Conservation (phyloP, 2,113 vertebrate species). For the Sporophila hypoxantha region DNA sequence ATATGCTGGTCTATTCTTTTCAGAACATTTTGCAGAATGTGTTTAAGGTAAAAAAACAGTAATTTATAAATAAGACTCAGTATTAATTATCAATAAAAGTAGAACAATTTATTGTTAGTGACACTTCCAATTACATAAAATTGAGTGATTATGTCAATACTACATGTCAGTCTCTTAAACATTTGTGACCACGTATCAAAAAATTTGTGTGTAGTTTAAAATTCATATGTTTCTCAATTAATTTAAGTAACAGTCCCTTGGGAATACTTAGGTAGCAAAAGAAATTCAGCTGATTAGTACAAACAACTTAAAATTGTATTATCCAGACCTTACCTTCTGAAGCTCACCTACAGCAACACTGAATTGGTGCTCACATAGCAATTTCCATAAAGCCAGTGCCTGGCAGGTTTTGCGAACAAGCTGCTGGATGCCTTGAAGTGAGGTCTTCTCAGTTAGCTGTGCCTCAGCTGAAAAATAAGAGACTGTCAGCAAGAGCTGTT, state of each 20-base stretch:
- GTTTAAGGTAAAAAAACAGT: neutral
- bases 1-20: neutral
- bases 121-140: neutral
- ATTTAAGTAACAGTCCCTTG: neutral
- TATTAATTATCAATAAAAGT: neutral
- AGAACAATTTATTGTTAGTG: neutral
- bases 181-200: neutral
- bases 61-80: neutral
- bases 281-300: neutral
- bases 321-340: conserved; percentile 79
- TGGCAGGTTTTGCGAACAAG: conserved; percentile 92
- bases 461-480: conserved; percentile 79
- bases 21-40: neutral
- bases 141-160: neutral
- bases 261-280: neutral
- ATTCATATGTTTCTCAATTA: neutral
- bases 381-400: conserved; percentile 90
- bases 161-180: neutral
- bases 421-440: conserved; percentile 90
- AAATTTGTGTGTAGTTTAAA: neutral
- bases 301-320: neutral
- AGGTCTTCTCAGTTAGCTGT: conserved; percentile 87
- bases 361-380: conserved; percentile 94
- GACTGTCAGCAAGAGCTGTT: neutral
- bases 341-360: conserved; percentile 88